A percentile compares a stretch with the other conserved stretches of the same genome.
Conservation (phyloP, 2,888 invertebrate genomes). For the Nomada lathburiana region DNA sequence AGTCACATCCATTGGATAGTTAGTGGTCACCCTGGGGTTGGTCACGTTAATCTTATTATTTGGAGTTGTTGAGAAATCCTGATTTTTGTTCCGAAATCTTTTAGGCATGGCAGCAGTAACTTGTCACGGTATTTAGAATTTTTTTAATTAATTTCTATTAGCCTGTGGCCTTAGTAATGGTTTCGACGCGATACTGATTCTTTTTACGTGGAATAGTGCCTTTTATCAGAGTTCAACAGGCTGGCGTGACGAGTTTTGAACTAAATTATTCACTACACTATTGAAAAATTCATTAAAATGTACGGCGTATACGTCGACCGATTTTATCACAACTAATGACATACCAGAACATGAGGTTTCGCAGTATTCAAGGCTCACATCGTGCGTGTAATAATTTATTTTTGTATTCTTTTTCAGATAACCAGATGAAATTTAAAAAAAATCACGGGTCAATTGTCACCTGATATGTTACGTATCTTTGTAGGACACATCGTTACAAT, state of each 20-base stretch:
- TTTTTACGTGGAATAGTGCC: slow-evolving; percentile 11
- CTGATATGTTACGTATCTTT: slow-evolving; percentile 22
- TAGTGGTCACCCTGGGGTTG: background rate
- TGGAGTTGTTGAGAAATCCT: background rate
- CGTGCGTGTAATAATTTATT: background rate
- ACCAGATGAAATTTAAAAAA: slow-evolving; percentile 19
- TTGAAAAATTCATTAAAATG: slow-evolving; percentile 25
- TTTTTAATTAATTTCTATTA: background rate
- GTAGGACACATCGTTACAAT: slow-evolving; percentile 31
- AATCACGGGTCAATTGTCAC: slow-evolving; percentile 29
- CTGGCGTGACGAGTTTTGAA: slow-evolving; percentile 32
- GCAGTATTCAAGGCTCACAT: background rate
- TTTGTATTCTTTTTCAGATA: no score
- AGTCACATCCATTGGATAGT: background rate
- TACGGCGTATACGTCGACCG: background rate
- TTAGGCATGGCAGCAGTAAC: background rate
- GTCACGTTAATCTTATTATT: slow-evolving; percentile 3
- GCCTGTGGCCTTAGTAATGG: no score
- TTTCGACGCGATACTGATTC: slow-evolving; percentile 9
- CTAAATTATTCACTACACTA: slow-evolving; percentile 56
- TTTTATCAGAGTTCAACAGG: slow-evolving; percentile 25
- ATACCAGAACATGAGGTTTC: background rate
- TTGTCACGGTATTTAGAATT: background rate
- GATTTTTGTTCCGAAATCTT: background rate
- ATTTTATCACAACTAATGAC: slow-evolving; percentile 21